phyloP scores from a whole-genome alignment of 2,113 vertebrate species.

The Regulus satrapa region DNA sequence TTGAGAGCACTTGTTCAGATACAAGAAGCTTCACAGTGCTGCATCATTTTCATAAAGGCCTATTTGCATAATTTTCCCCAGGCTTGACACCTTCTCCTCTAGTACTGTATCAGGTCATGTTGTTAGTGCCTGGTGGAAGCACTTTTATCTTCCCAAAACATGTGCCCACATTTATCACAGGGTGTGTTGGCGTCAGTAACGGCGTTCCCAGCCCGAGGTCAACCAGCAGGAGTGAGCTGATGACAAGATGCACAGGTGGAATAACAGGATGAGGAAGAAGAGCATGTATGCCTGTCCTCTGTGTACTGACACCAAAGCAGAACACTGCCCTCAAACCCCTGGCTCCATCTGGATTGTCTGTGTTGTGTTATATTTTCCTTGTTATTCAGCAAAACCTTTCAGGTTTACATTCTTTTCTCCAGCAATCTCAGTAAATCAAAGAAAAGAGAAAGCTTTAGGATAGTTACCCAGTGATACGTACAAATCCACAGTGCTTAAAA shows the following conservation, averaged over 20 bases:
- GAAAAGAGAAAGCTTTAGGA: neutral
- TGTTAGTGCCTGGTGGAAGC: neutral
- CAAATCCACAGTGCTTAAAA: neutral
- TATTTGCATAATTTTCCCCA: neutral
- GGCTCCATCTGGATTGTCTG: neutral
- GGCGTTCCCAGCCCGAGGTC: neutral
- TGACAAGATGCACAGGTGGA: neutral
- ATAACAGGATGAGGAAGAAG: neutral
- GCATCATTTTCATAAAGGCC: neutral
- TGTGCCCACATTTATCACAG: neutral
- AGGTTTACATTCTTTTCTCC: neutral
- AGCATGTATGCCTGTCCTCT: neutral
- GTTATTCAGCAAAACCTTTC: neutral
- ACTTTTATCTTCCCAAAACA: neutral
- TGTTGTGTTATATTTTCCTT: neutral
- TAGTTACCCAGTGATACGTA: neutral
- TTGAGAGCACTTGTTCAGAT: neutral
- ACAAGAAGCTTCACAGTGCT: neutral
- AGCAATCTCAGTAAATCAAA: neutral
- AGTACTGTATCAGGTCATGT: neutral
- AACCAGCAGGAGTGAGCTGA: neutral
- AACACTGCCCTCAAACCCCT: neutral
- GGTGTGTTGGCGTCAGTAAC: accelerated
- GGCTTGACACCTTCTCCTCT: neutral
- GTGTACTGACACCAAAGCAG: neutral